Percentiles rank a stretch among this genome's conserved stretches.
phyloP scores from a whole-genome alignment of 2,888 invertebrate genomes.

The Thymelicus lineola region DNA sequence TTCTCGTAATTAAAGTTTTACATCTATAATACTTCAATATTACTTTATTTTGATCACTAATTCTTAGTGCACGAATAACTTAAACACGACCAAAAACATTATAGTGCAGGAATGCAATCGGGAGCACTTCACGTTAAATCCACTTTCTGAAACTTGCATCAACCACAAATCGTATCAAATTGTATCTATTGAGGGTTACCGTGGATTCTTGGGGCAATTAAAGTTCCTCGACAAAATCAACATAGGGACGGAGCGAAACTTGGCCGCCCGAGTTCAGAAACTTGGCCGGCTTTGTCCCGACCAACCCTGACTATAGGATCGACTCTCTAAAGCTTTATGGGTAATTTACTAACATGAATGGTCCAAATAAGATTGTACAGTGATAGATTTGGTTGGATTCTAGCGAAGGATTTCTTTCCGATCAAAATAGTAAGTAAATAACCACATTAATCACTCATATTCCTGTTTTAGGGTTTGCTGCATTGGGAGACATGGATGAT shows the following conservation, averaged over 20 bases:
- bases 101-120: slow-evolving; percentile 46
- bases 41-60: too few species aligned
- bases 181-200: slow-evolving; percentile 65
- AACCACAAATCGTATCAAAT: slow-evolving; percentile 65
- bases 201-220: slow-evolving; percentile 68
- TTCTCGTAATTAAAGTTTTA: too few species aligned
- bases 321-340: slow-evolving; percentile 69
- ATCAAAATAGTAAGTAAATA: too few species aligned
- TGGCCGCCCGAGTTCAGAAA: slow-evolving; percentile 47
- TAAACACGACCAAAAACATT: too few species aligned
- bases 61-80: too few species aligned
- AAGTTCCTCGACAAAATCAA: slow-evolving; percentile 66
- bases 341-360: slow-evolving; percentile 67
- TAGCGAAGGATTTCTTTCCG: too few species aligned
- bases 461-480: too few species aligned
- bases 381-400: too few species aligned
- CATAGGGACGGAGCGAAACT: slow-evolving; percentile 44
- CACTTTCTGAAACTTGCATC: slow-evolving; percentile 49
- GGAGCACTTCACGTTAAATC: slow-evolving; percentile 47
- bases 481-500: too few species aligned
- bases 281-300: slow-evolving; percentile 61
- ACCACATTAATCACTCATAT: too few species aligned
- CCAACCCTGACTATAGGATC: slow-evolving; percentile 65
- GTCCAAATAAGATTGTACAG: not conserved
- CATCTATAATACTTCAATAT: too few species aligned